Evolutionary conservation across 2,888 invertebrate species (phyloP), one percentile per base, ranked within the genome.

Genomic region (Parelbella ahira): DNA sequence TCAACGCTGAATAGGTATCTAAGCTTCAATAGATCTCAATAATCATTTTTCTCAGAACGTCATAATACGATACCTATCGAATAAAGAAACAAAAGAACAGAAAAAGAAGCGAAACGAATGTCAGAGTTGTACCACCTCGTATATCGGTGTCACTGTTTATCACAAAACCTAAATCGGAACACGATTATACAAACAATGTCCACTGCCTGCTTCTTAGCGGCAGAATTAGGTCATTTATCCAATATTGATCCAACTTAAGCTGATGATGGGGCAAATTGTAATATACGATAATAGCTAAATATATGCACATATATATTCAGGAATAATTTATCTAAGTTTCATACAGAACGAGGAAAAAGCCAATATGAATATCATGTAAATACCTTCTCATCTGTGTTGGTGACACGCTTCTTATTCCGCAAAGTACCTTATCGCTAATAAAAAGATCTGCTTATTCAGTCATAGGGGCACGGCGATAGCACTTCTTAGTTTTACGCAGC

Each of bases 371-470:
- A 36, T 42, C 27, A 42, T 36, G 42, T 42, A 36, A 42, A 42
- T 36, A 42, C 28, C 23, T 29, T 42, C 34, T 42, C 42, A 36
- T 34, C 29, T 36, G 11, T 28, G 34, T 36, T 24, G 41, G 27
- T 36, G 18, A 42, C 12, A 23, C 28, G 34, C 28, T 28, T 34
- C 28, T 42, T 34, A 13, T 21, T 23, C 21, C 34, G 20, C 34
- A 42, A 42, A 42, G 32, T 42, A 33, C 27, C 41, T 33, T 41
- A 41, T 41, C 33, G 41, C 20, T 41, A 28, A 41, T 41, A 41
- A 41, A 33, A 34, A 28, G 34, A 15, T 21, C 41, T 28, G 28
- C 28, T 41, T 41, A 41, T 41, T 41, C 33, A 41, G 33, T 41
- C 33, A 36, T 24, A 24, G 24, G 24, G 15, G 12, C 33, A 21